phyloP scores from a whole-genome alignment of 2,797 vertebrate species.

The Numenius phaeopus region DNA sequence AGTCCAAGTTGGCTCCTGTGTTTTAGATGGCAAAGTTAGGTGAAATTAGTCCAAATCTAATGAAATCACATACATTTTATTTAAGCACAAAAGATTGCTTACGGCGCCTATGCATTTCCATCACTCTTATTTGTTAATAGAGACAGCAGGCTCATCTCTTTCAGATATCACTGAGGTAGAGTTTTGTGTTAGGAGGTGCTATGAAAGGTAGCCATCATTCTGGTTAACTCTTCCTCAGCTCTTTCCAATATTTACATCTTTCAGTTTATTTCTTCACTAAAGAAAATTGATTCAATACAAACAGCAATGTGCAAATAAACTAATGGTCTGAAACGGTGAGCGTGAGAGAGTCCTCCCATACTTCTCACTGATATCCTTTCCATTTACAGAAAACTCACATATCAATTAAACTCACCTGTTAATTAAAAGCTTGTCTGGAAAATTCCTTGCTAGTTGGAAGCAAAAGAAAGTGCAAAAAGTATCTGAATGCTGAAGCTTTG shows the following conservation, averaged over 20 bases:
- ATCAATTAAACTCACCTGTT: conserved; percentile 83
- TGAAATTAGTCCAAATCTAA: neutral
- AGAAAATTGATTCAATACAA: conserved; percentile 55
- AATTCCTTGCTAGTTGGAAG: conserved; percentile 78
- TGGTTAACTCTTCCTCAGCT: neutral
- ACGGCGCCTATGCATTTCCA: neutral
- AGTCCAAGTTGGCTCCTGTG: neutral
- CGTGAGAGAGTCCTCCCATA: conserved; percentile 32
- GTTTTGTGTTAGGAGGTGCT: neutral
- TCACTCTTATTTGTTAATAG: neutral
- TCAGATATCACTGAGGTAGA: rapidly evolving
- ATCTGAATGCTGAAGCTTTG: conserved; percentile 80
- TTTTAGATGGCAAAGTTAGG: neutral
- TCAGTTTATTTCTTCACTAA: conserved; percentile 61
- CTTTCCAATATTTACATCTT: conserved; percentile 41
- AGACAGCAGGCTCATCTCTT: neutral
- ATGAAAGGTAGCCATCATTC: conserved; percentile 25
- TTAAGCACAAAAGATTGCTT: neutral
- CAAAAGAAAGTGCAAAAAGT: conserved; percentile 78
- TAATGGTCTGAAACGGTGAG: conserved; percentile 54
- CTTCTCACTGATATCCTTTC: conserved; percentile 54
- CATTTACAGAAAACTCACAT: conserved; percentile 74
- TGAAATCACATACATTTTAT: neutral
- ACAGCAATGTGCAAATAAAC: conserved; percentile 67
- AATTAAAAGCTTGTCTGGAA: conserved; percentile 82